These are phyloP conservation scores for Catocala nupta DNA, from an alignment of 2,888 invertebrate species.

Conservation along the genomic window DNA sequence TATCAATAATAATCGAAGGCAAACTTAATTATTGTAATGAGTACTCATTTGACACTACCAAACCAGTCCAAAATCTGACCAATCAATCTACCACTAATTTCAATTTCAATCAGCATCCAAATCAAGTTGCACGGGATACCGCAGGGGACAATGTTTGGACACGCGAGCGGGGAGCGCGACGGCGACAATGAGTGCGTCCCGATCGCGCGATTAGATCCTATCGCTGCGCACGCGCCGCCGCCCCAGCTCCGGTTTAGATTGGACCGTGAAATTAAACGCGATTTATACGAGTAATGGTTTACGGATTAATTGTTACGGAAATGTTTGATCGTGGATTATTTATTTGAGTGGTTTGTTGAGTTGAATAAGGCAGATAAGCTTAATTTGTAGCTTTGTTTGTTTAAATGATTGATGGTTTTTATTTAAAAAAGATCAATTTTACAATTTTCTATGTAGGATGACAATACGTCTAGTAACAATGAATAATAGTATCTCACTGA, in stretches of 20 bases:
- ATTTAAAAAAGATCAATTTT: background rate
- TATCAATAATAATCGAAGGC: no score
- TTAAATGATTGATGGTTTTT: conserved; percentile 1
- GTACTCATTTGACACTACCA: background rate
- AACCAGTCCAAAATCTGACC: conserved; percentile 12
- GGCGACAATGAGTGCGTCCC: conserved; percentile 74
- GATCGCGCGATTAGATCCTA: conserved; percentile 76
- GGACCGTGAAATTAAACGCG: conserved; percentile 72
- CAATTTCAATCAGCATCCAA: conserved; percentile 35
- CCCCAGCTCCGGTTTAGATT: conserved; percentile 61
- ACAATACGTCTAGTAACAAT: no score
- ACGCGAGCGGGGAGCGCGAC: conserved; percentile 65
- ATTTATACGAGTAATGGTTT: conserved; percentile 67
- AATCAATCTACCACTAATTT: conserved; percentile 29
- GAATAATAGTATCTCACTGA: no score
- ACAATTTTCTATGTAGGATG: no score
- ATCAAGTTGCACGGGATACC: conserved; percentile 43
- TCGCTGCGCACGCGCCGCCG: conserved; percentile 75
- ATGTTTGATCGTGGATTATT: conserved; percentile 53
- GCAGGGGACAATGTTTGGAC: conserved; percentile 75
- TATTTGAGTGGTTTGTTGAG: conserved; percentile 40
- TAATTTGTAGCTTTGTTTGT: conserved; percentile 10
- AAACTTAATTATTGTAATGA: no score
- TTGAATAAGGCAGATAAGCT: conserved; percentile 23
- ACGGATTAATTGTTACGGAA: conserved; percentile 66